Evolutionary conservation across 92 coral and sea anemone species (phyloP).

Genomic region (Paramuricea clavata): DNA sequence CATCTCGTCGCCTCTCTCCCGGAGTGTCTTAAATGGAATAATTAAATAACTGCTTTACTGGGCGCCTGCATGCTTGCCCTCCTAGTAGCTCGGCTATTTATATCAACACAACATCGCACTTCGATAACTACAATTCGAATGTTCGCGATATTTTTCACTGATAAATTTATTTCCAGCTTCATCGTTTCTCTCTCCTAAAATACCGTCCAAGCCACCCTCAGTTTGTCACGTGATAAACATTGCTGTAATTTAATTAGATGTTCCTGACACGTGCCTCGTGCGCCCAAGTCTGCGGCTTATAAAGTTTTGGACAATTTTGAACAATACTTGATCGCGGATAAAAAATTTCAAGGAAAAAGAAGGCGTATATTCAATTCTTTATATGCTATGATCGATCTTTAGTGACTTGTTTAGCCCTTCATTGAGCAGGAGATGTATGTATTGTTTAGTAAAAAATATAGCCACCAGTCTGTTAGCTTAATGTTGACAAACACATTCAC

Average conservation of each 20-base stretch:
- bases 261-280: constrained; percentile 48
- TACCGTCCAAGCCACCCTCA: not conserved
- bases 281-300: constrained; percentile 5
- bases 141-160: not conserved
- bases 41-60: constrained; percentile 61
- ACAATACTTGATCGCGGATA: constrained; percentile 45
- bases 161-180: constrained; percentile 3
- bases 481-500: constrained; percentile 16
- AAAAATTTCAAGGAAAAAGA: not conserved
- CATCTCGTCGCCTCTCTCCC: constrained; percentile 91
- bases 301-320: constrained; percentile 42
- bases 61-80: constrained; percentile 19
- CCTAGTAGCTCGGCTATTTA: not conserved
- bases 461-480: constrained; percentile 36
- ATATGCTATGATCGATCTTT: not conserved
- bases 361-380: constrained; percentile 28
- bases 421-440: not conserved
- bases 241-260: constrained; percentile 38
- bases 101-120: constrained; percentile 2
- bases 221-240: constrained; percentile 32
- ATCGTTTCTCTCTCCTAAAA: not conserved
- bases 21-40: constrained; percentile 81
- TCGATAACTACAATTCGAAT: not conserved
- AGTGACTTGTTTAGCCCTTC: not conserved
- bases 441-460: not conserved